Evolutionary conservation across 2,888 invertebrate genomes (phyloP).

Genomic region (Iselma pallidipennis): DNA sequence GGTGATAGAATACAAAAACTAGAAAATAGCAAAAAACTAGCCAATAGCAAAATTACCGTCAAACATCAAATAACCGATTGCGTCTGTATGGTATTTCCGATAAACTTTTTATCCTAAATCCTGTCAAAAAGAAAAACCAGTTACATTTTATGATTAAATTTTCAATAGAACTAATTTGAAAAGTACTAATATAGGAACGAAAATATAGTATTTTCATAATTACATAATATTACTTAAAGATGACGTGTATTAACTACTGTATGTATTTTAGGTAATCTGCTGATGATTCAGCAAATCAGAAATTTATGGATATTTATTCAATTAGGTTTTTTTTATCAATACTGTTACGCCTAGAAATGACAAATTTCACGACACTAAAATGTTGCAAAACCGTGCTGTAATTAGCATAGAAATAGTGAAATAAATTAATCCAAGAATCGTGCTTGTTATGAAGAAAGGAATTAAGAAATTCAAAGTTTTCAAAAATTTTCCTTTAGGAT

Average conservation of each 20-base stretch:
- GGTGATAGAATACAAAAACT: conserved; percentile 27
- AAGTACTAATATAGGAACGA: background rate
- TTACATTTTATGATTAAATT: background rate
- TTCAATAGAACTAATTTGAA: background rate
- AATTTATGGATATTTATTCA: background rate
- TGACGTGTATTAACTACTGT: too few relatives aligned
- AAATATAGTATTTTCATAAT: too few relatives aligned
- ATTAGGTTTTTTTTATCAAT: background rate
- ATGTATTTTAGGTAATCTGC: background rate
- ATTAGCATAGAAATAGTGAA: background rate
- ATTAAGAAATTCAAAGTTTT: too few relatives aligned
- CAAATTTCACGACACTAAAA: background rate
- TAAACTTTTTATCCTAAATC: background rate
- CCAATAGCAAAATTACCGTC: background rate
- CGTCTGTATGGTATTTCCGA: background rate
- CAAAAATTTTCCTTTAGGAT: too few relatives aligned
- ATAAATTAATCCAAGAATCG: background rate
- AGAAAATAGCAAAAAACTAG: conserved; percentile 6
- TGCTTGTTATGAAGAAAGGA: too few relatives aligned
- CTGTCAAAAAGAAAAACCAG: too few relatives aligned
- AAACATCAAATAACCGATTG: background rate
- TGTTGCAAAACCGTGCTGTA: background rate
- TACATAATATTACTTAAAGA: too few relatives aligned
- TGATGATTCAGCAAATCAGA: background rate
- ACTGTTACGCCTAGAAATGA: background rate